Percentiles rank a stretch among this genome's conserved stretches.
Conservation (phyloP, 2,113 vertebrate species). For the Brachyhypopomus occidentalis region DNA sequence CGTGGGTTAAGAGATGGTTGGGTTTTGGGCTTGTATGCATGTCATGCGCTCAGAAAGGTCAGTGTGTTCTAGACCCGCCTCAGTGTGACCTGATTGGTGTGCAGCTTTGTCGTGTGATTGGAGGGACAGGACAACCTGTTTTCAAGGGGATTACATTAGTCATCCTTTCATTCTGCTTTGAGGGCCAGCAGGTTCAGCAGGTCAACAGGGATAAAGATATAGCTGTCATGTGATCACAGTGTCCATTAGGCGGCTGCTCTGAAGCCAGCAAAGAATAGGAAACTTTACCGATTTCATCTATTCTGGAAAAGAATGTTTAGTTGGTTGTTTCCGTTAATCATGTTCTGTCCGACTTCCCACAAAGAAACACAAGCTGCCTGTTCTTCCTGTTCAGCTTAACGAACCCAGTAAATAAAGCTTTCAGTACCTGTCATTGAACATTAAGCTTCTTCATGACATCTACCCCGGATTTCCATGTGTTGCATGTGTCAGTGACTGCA, state of each 20-base stretch:
- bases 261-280: background rate
- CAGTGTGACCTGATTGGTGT: slow-evolving; percentile 13
- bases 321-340: background rate
- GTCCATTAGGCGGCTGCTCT: background rate
- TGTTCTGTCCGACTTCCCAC: background rate
- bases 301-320: background rate
- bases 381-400: background rate
- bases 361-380: background rate
- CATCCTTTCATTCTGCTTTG: slow-evolving; percentile 34
- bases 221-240: background rate
- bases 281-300: background rate
- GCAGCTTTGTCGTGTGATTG: slow-evolving; percentile 35
- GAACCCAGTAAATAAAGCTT: too few relatives aligned
- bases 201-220: slow-evolving; percentile 35
- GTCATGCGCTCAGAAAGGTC: background rate
- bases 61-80: slow-evolving; percentile 31
- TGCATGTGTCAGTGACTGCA: background rate
- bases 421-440: too few relatives aligned
- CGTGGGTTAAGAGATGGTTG: background rate
- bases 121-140: slow-evolving; percentile 43
- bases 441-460: too few relatives aligned
- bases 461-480: background rate
- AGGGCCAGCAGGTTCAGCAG: slow-evolving; percentile 34
- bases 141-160: slow-evolving; percentile 42
- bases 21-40: background rate